A percentile compares a stretch with the other conserved stretches of the same genome.
Evolutionary conservation across 2,113 vertebrate genomes (phyloP).

Genomic region (Notarius quadriscutis): DNA sequence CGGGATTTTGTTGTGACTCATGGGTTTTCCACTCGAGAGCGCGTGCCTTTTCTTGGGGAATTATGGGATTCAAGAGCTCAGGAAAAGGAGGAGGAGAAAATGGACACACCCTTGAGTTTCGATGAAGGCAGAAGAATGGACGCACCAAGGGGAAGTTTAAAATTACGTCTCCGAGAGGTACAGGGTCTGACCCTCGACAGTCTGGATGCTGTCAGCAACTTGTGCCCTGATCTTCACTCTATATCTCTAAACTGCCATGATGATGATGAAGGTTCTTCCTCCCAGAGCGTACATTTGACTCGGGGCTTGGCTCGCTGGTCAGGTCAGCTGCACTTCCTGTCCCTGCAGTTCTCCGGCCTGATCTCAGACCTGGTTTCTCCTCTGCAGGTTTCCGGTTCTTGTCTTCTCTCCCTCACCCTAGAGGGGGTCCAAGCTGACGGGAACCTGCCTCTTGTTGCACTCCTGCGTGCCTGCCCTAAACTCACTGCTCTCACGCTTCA

Average conservation of each 20-base stretch:
- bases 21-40: constrained; percentile 57
- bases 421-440: constrained; percentile 68
- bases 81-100: constrained; percentile 32
- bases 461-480: constrained; percentile 66
- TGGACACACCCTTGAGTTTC: constrained; percentile 27
- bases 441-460: constrained; percentile 55
- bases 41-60: constrained; percentile 57
- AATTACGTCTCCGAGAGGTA: constrained; percentile 61
- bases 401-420: constrained; percentile 66
- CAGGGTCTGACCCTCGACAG: constrained; percentile 58
- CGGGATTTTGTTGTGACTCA: constrained; percentile 55
- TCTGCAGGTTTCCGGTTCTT: constrained; percentile 57
- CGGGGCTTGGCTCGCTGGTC: constrained; percentile 59
- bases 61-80: constrained; percentile 59
- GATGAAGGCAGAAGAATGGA: constrained; percentile 39
- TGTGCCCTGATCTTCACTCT: constrained; percentile 66
- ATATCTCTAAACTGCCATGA: constrained; percentile 60
- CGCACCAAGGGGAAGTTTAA: constrained; percentile 36
- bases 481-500: constrained; percentile 65
- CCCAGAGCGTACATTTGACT: constrained; percentile 49
- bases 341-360: constrained; percentile 58
- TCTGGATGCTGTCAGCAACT: constrained; percentile 55
- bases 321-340: constrained; percentile 63
- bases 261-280: constrained; percentile 18
- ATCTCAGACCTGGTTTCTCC: constrained; percentile 60